Conservation (phyloP, 2,888 invertebrate species). For the Siphonodentalium dalli region DNA sequence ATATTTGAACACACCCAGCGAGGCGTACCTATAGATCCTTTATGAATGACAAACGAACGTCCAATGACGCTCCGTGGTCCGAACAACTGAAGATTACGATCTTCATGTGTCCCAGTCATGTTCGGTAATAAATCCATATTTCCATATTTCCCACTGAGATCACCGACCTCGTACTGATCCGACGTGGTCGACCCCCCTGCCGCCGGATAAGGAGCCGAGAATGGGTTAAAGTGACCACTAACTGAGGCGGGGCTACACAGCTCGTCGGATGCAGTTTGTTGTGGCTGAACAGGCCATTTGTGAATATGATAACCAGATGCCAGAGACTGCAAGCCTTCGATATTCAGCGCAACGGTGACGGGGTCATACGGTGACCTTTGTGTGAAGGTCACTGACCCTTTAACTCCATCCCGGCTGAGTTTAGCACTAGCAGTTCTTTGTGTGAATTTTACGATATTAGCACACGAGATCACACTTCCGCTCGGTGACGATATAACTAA, state of each 20-base stretch:
- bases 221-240: constrained; percentile 81
- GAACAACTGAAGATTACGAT: constrained; percentile 81
- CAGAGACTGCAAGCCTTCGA: constrained; percentile 56
- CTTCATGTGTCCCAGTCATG: constrained; percentile 71
- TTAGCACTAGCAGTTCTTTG: constrained; percentile 42
- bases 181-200: constrained; percentile 74
- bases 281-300: constrained; percentile 63
- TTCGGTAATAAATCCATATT: constrained; percentile 74
- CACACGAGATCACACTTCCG: constrained; percentile 69
- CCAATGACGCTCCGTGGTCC: constrained; percentile 82
- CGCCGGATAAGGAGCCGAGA: constrained; percentile 65
- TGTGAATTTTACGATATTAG: constrained; percentile 71
- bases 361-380: constrained; percentile 84
- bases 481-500: constrained; percentile 27
- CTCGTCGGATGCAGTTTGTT: constrained; percentile 35
- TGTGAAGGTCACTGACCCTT: constrained; percentile 78
- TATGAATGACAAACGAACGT: constrained; percentile 79
- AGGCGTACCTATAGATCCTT: constrained; percentile 46
- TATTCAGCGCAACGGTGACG: constrained; percentile 68
- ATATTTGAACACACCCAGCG: constrained; percentile 67
- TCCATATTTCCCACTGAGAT: constrained; percentile 88
- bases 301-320: constrained; percentile 67
- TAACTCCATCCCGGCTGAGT: constrained; percentile 73
- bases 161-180: constrained; percentile 89
- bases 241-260: constrained; percentile 69